A percentile compares a stretch with the other conserved stretches of the same genome.
Conservation (phyloP, 1,140 invertebrate species). For the Anoplophora glabripennis region DNA sequence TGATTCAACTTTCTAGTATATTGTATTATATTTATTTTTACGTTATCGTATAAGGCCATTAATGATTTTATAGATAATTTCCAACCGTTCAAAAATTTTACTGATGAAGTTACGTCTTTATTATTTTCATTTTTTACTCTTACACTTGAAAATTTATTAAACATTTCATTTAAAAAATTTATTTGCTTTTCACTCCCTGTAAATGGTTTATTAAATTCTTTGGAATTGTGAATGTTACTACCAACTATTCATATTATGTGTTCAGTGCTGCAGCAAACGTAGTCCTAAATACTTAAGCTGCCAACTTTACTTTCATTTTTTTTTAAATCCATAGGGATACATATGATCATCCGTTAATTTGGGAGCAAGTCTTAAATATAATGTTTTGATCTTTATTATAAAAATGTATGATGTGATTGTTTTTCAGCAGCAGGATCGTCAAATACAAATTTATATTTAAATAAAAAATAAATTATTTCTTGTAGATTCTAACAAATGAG, state of each 20-base stretch:
- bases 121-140: too few species aligned
- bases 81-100: too few species aligned
- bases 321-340: conserved; percentile 39
- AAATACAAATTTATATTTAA: conserved; percentile 22
- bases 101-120: too few species aligned
- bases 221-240: too few species aligned
- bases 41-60: too few species aligned
- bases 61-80: too few species aligned
- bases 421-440: background rate
- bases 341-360: conserved; percentile 38
- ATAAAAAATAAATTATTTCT: conserved; percentile 34
- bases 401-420: conserved; percentile 11
- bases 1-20: too few species aligned
- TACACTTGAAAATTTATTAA: too few species aligned
- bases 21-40: too few species aligned
- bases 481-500: conserved; percentile 31
- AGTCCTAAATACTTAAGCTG: conserved; percentile 38
- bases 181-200: too few species aligned
- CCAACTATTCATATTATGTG: conserved; percentile 24
- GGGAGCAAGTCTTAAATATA: conserved; percentile 17
- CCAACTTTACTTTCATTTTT: conserved; percentile 41
- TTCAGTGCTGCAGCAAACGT: conserved; percentile 33
- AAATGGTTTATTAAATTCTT: too few species aligned
- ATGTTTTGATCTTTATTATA: conserved; percentile 24
- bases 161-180: too few species aligned